These are phyloP conservation scores for Danionella dracula DNA, from an alignment of 2,797 vertebrate species.

Conservation along the genomic window DNA sequence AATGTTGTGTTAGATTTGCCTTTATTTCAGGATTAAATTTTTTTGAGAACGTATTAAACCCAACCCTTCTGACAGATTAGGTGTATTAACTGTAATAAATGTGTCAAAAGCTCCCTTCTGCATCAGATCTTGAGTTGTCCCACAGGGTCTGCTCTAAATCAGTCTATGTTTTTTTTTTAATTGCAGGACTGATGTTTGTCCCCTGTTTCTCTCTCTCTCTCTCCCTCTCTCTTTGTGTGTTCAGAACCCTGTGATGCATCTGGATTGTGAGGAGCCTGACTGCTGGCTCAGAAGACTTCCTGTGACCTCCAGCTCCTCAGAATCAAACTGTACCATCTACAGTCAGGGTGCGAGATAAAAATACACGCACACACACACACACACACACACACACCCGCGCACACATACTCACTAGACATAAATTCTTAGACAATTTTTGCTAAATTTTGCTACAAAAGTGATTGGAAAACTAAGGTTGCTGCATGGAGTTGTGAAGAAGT, in stretches of 20 bases:
- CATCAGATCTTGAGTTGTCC: neutral
- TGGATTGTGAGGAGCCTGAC: slow-evolving; percentile 73
- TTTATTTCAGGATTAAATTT: no score
- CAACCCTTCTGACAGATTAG: no score
- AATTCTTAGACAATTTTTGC: no score
- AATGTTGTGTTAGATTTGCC: no score
- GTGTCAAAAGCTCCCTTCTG: no score
- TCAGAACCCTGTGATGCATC: slow-evolving; percentile 61
- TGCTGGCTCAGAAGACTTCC: slow-evolving; percentile 83
- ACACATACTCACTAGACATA: no score
- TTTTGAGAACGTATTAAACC: no score
- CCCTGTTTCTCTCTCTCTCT: slow-evolving; percentile 30
- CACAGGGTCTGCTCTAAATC: slow-evolving; percentile 4
- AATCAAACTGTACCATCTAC: slow-evolving; percentile 80
- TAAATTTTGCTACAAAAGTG: no score
- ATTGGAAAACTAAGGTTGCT: no score
- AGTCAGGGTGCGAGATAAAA: slow-evolving; percentile 70
- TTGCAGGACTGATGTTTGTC: slow-evolving; percentile 12
- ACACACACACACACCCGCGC: no score
- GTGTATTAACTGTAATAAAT: no score
- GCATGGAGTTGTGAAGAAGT: no score
- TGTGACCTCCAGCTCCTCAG: slow-evolving; percentile 58
- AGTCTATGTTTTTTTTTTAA: neutral
- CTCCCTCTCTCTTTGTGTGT: slow-evolving; percentile 26
- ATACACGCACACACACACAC: neutral